phyloP scores from a whole-genome alignment of 2,797 vertebrate species.

The Ibycter americanus region DNA sequence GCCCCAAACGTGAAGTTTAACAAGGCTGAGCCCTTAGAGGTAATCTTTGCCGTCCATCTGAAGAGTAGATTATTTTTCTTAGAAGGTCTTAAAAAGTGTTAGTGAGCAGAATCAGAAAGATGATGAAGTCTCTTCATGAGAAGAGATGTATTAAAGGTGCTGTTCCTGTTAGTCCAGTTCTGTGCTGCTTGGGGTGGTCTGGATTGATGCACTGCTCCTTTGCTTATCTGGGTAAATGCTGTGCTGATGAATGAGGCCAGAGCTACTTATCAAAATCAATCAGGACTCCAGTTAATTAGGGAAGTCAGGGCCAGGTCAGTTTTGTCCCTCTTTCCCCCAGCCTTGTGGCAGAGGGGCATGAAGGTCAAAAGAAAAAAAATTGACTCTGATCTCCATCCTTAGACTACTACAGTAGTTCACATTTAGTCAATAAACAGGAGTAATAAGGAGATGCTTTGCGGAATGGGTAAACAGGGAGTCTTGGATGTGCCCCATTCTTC shows the following conservation, averaged over 20 bases:
- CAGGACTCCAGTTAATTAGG: not conserved
- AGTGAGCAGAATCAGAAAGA: not conserved
- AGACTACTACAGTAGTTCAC: not conserved
- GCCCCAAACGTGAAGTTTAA: not conserved
- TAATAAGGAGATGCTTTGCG: not conserved
- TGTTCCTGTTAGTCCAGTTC: not conserved
- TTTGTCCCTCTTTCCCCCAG: not conserved
- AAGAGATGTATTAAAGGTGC: not conserved
- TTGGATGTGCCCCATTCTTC: not conserved
- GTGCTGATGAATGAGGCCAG: constrained; percentile 1
- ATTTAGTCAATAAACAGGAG: constrained; percentile 16
- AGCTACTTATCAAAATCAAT: constrained; percentile 11
- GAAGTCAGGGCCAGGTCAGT: not conserved
- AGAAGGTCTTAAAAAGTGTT: not conserved
- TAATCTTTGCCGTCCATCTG: not conserved
- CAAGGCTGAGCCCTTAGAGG: not conserved
- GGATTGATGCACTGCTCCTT: not conserved
- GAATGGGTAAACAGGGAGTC: not conserved
- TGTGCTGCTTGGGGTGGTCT: not conserved
- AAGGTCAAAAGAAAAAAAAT: not conserved
- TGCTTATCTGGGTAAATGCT: not conserved
- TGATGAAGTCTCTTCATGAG: not conserved
- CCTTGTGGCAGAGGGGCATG: not conserved
- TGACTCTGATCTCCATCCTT: not conserved
- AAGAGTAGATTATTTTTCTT: not conserved